Evolutionary conservation across 2,888 invertebrate genomes (phyloP).

Genomic region (Leucoptera coffeella): DNA sequence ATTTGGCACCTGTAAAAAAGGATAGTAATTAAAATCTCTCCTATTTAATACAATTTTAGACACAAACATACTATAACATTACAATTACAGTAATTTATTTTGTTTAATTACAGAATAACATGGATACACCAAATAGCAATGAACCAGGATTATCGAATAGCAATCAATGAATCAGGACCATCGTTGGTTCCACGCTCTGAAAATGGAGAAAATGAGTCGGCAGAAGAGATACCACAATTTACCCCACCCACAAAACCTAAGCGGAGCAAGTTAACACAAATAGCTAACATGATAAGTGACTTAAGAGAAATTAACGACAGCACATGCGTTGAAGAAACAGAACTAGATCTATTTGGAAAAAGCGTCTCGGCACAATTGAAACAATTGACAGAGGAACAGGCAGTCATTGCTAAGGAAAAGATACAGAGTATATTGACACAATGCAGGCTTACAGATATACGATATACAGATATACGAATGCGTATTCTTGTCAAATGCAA

Average conservation of each 20-base stretch:
- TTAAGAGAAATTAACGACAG: constrained; percentile 6
- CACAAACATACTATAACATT: not conserved
- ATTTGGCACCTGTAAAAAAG: no score
- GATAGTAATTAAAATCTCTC: no score
- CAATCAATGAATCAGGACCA: no score
- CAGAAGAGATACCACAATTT: constrained; percentile 7
- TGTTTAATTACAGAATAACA: constrained; percentile 7
- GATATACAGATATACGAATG: no score
- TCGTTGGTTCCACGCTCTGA: constrained; percentile 8
- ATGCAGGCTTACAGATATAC: constrained; percentile 7
- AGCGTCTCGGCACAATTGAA: constrained; percentile 8
- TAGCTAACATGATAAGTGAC: constrained; percentile 7
- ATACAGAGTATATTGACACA: constrained; percentile 9
- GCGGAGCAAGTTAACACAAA: constrained; percentile 8
- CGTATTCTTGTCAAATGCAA: constrained; percentile 8
- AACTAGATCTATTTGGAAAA: constrained; percentile 8
- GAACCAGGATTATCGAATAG: constrained; percentile 7
- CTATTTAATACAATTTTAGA: constrained; percentile 2
- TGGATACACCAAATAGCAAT: constrained; percentile 7
- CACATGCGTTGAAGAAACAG: constrained; percentile 4
- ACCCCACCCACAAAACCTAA: constrained; percentile 8
- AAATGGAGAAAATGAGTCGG: constrained; percentile 7
- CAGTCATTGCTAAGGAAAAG: constrained; percentile 9
- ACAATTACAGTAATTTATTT: constrained; percentile 5
- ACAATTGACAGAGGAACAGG: constrained; percentile 9